phyloP scores from a whole-genome alignment of 2,888 invertebrate genomes.

The Cephus pygmeus region DNA sequence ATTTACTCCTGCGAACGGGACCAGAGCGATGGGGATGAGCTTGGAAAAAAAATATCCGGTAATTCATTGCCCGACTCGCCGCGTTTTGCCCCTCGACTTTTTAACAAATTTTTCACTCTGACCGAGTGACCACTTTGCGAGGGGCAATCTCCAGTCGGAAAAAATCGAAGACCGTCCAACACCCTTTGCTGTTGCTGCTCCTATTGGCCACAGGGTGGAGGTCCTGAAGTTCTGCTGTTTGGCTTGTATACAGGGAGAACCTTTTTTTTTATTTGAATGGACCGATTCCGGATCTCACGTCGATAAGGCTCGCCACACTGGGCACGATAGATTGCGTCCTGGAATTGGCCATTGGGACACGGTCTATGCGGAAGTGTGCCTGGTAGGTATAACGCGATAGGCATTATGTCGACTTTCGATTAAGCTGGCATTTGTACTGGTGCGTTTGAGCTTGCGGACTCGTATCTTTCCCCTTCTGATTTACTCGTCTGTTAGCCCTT shows the following conservation, averaged over 20 bases:
- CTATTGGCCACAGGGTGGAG: background rate
- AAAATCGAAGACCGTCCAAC: slow-evolving; percentile 12
- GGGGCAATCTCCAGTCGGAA: slow-evolving; percentile 25
- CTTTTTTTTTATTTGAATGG: background rate
- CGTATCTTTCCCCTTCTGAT: background rate
- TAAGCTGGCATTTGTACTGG: background rate
- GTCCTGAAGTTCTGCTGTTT: background rate
- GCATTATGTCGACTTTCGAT: background rate
- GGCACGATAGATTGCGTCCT: background rate
- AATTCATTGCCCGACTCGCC: slow-evolving; percentile 28
- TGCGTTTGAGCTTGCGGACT: background rate
- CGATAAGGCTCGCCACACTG: background rate
- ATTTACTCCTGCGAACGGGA: background rate
- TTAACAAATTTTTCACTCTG: slow-evolving; percentile 22
- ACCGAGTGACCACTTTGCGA: slow-evolving; percentile 26
- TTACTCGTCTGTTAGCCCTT: too few species aligned
- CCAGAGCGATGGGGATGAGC: background rate
- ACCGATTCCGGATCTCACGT: background rate
- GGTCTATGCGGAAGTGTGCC: background rate
- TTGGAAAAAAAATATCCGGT: background rate
- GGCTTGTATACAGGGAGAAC: background rate
- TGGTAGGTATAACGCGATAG: background rate
- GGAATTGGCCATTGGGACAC: background rate
- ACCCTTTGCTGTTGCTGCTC: background rate
- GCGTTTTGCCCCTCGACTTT: slow-evolving; percentile 8